These are phyloP conservation scores for Amblyjoppa proteus DNA, from an alignment of 2,888 invertebrate species.

Conservation along the genomic window DNA sequence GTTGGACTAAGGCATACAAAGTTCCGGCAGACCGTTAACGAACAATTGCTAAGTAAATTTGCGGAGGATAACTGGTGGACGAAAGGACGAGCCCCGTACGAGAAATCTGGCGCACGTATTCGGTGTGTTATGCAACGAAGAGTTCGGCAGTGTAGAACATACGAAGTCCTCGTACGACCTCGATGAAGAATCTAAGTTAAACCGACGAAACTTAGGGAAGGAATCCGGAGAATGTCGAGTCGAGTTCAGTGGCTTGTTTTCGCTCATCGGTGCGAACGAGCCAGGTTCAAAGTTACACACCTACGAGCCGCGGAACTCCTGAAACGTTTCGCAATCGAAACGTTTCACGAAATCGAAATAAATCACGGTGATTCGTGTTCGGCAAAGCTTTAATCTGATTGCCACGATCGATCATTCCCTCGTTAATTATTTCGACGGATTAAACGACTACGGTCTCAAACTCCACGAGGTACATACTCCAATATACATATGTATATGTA, in stretches of 20 bases:
- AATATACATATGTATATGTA: conserved; percentile 32
- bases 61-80: neutral
- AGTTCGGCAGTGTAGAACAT: no score
- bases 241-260: conserved; percentile 11
- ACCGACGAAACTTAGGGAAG: neutral
- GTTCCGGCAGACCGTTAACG: neutral
- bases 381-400: neutral
- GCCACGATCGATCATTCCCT: neutral
- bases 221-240: neutral
- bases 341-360: no score
- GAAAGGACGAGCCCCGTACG: neutral
- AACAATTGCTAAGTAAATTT: neutral
- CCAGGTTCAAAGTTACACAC: conserved; percentile 68
- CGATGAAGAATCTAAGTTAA: no score
- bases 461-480: conserved; percentile 12
- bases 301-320: conserved; percentile 3
- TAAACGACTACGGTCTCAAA: conserved; percentile 12
- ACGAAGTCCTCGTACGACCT: no score
- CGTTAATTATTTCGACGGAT: conserved; percentile 26
- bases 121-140: neutral
- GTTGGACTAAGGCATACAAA: neutral
- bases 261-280: conserved; percentile 69
- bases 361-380: neutral
- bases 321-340: neutral
- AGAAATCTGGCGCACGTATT: neutral